These are phyloP conservation scores for Pterophyllum scalare DNA, from an alignment of 2,113 vertebrate genomes.

Conservation along the genomic window DNA sequence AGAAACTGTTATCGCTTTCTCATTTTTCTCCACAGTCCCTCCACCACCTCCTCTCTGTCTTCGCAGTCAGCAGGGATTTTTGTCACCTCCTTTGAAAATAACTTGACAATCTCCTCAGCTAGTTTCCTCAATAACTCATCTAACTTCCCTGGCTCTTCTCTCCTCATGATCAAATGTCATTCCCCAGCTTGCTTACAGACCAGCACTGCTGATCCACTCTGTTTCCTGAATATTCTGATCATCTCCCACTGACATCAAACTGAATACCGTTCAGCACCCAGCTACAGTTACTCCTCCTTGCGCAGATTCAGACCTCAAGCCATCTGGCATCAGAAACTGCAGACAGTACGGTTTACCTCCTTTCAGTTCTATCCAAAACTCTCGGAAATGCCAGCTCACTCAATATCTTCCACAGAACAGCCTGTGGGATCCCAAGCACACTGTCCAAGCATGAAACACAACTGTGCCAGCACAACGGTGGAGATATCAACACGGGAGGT, in stretches of 20 bases:
- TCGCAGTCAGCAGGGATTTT: conserved; percentile 44
- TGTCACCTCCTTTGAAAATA: conserved; percentile 40
- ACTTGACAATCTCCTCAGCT: conserved; percentile 37
- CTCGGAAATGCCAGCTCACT: conserved; percentile 57
- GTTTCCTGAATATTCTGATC: conserved; percentile 50
- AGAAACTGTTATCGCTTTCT: conserved; percentile 27
- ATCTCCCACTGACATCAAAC: conserved; percentile 54
- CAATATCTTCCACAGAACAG: conserved; percentile 60
- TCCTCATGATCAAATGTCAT: conserved; percentile 34
- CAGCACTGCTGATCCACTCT: conserved; percentile 31
- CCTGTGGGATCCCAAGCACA: conserved; percentile 52
- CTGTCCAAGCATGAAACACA: conserved; percentile 37
- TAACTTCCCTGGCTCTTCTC: conserved; percentile 24
- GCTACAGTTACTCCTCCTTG: conserved; percentile 25
- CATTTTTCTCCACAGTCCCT: conserved; percentile 6
- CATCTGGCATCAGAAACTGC: conserved; percentile 59
- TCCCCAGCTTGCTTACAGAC: conserved; percentile 33
- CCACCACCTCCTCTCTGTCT: conserved; percentile 5
- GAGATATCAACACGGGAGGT: conserved; percentile 28
- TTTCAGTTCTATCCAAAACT: conserved; percentile 69
- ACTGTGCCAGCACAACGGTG: conserved; percentile 34
- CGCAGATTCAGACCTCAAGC: conserved; percentile 48
- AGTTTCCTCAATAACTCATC: conserved; percentile 32
- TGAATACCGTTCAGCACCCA: conserved; percentile 15
- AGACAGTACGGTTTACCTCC: conserved; percentile 51